These are phyloP conservation scores for Heliconius himera DNA, from an alignment of 1,140 invertebrate genomes.

Conservation along the genomic window DNA sequence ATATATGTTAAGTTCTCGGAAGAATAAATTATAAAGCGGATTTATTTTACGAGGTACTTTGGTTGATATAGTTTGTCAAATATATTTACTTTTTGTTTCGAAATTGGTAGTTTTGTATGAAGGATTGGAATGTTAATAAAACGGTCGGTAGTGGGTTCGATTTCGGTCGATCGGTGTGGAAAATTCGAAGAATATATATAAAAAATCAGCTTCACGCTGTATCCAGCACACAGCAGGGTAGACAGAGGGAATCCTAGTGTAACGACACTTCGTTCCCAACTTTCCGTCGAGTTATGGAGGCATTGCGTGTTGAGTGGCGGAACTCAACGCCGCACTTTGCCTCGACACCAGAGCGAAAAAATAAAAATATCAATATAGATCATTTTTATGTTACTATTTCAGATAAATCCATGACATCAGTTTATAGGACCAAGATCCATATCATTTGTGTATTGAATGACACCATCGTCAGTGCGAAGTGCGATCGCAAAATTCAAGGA, in stretches of 20 bases:
- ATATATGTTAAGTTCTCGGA: background rate
- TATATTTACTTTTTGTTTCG: background rate
- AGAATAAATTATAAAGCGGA: conserved; percentile 12
- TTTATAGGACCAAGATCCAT: background rate
- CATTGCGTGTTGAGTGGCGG: no score
- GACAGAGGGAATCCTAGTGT: no score
- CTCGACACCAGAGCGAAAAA: no score
- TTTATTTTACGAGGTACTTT: background rate
- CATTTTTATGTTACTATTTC: background rate
- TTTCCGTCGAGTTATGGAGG: no score
- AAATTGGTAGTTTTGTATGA: background rate
- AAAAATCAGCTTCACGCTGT: no score
- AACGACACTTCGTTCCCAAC: no score
- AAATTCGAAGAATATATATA: no score
- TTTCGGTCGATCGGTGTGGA: no score
- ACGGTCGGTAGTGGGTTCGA: no score
- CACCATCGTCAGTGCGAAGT: background rate
- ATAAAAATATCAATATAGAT: no score
- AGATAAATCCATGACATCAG: background rate
- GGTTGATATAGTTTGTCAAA: background rate
- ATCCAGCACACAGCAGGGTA: no score
- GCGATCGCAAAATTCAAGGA: background rate
- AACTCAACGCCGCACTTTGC: no score
- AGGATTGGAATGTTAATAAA: background rate
- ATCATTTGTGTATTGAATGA: conserved; percentile 9